These are phyloP conservation scores for Polydrusus pterygomalis DNA, from an alignment of 2,888 invertebrate species.

Conservation along the genomic window DNA sequence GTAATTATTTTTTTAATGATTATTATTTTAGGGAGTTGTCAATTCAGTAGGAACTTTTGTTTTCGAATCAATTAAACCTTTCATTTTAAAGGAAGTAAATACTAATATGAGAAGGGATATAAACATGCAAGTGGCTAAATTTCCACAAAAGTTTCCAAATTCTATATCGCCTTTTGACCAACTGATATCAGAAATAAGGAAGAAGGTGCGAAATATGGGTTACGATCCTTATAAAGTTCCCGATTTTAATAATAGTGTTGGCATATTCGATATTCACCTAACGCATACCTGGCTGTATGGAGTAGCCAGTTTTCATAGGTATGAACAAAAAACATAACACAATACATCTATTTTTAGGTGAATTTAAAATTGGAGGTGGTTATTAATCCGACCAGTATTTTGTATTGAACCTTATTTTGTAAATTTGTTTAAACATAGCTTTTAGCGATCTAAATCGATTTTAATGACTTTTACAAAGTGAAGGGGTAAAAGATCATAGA, in stretches of 20 bases:
- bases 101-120: conserved; percentile 83
- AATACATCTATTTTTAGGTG: no score
- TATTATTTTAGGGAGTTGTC: conserved; percentile 78
- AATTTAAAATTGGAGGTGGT: no score
- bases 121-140: conserved; percentile 81
- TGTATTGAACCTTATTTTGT: no score
- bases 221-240: conserved; percentile 86
- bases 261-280: conserved; percentile 81
- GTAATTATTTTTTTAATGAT: no score
- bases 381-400: no score
- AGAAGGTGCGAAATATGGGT: conserved; percentile 77
- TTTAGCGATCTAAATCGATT: no score
- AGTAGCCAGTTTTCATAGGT: conserved; percentile 83
- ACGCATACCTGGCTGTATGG: conserved; percentile 87
- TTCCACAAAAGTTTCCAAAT: conserved; percentile 86
- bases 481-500: no score
- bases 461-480: no score
- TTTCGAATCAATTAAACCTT: conserved; percentile 91
- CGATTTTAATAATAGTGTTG: conserved; percentile 83
- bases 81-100: conserved; percentile 86
- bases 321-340: conserved; percentile 22
- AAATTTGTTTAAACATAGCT: no score
- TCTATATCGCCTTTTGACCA: conserved; percentile 91
- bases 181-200: conserved; percentile 84
- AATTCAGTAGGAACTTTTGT: conserved; percentile 88